Evolutionary conservation across 1,140 invertebrate species (phyloP).

Genomic region (Belonocnema kinseyi): DNA sequence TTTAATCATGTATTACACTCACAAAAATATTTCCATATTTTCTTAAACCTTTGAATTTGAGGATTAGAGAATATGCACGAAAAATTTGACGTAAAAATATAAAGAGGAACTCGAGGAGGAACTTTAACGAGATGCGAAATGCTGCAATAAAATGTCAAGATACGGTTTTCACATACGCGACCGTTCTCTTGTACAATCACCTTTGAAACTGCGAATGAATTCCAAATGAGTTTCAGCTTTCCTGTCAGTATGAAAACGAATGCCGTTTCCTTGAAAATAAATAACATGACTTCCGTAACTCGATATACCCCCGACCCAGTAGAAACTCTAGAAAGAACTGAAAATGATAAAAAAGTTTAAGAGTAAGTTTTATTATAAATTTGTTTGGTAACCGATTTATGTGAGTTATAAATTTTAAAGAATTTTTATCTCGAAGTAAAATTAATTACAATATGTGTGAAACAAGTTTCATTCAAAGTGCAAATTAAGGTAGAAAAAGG

Average conservation of each 20-base stretch:
- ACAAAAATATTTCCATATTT: too few relatives aligned
- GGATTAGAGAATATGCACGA: background rate
- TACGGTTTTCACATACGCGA: slow-evolving; percentile 7
- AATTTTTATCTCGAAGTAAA: too few relatives aligned
- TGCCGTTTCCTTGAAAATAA: background rate
- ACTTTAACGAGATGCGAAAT: background rate
- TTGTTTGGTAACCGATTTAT: too few relatives aligned
- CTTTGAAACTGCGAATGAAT: background rate
- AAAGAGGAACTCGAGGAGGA: background rate
- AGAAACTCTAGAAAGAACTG: background rate
- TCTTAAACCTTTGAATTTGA: background rate
- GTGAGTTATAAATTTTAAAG: too few relatives aligned
- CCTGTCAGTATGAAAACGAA: background rate
- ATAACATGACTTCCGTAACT: background rate
- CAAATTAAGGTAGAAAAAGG: background rate
- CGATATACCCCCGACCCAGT: background rate
- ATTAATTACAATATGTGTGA: too few relatives aligned
- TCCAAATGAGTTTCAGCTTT: slow-evolving; percentile 2
- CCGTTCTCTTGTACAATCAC: background rate
- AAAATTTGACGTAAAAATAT: background rate
- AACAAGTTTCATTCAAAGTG: background rate
- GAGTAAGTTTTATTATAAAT: background rate
- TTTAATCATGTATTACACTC: too few relatives aligned
- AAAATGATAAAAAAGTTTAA: background rate
- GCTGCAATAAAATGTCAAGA: slow-evolving; percentile 14